Evolutionary conservation across 1,140 invertebrate species (phyloP).

Genomic region (Plectrocnemia conspersa): DNA sequence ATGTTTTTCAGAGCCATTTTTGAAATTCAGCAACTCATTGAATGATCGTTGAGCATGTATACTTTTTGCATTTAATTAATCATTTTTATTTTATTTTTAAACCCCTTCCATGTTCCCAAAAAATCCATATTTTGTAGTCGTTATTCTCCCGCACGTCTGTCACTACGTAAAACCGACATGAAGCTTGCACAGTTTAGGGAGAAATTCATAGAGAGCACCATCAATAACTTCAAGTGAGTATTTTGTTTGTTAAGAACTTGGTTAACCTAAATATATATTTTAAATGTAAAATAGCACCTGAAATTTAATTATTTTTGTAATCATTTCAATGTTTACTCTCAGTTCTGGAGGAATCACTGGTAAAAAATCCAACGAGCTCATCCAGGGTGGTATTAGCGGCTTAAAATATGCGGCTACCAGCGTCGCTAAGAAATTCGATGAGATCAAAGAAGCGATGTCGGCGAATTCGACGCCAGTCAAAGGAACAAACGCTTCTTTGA

Average conservation of each 20-base stretch:
- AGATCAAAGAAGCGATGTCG: conserved; percentile 88
- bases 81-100: too few relatives aligned
- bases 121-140: conserved; percentile 70
- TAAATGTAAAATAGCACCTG: too few relatives aligned
- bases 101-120: too few relatives aligned
- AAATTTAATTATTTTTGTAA: too few relatives aligned
- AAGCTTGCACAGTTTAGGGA: conserved; percentile 62
- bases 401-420: conserved; percentile 81
- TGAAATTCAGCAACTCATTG: too few relatives aligned
- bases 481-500: conserved; percentile 47
- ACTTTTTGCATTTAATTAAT: too few relatives aligned
- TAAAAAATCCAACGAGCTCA: conserved; percentile 82
- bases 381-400: conserved; percentile 79
- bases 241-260: not conserved
- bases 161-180: conserved; percentile 68
- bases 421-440: conserved; percentile 84
- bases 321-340: conserved; percentile 38
- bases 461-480: conserved; percentile 81
- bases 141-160: conserved; percentile 71
- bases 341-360: conserved; percentile 76
- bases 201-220: conserved; percentile 66
- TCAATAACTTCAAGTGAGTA: conserved; percentile 67
- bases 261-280: not conserved
- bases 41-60: too few relatives aligned
- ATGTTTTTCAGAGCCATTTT: too few relatives aligned